Evolutionary conservation across 1,140 invertebrate genomes (phyloP), one percentile per base, ranked within the genome.

Genomic region (Goniozus legneri): DNA sequence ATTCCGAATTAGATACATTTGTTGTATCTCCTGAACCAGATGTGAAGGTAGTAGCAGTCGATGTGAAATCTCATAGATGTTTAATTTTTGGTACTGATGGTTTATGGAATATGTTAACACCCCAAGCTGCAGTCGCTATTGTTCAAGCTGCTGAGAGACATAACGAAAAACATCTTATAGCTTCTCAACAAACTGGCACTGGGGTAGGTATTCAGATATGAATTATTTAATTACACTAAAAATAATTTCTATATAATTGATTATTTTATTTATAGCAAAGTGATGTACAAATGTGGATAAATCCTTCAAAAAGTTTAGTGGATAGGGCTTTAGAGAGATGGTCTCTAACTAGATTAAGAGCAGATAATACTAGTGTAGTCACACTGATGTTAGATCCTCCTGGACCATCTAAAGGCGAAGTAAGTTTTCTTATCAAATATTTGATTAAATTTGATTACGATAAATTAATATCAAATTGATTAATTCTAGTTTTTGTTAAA

Each of bases 1-100:
- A 97, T 76, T 88, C 88, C 1, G 82, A 84, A 35, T 83, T 85
- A 55, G 84, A 94, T 67, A 85, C 89, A 68, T 98, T 97, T 78
- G 87, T 97, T 8, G 95, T 98, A 2, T 95, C 92, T n/a, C 96
- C 96, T 0, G 92, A 95, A 71, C 96, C 96, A 2, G 95, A 98
- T 79, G 91, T 97, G 3, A 82, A 84, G 58, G 92, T 95, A 0
- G 78, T 93, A 38, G 79, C 85, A 35, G 86, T 98, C 46, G 88
- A 97, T 74, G 86, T 91, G 1, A 80, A 79, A 13, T 73, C 73
- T 56, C 86, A 82, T 67, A 85, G 89, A 58, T 98, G 94, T 77
- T 78, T 98, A 1, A 90, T 98, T 45, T 88, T 98, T 60, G 96
- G 91, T 44, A 96, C 93, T 1, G 96, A 98, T 77, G 96, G 96